Conservation (phyloP, 2,113 vertebrate species). For the Balaeniceps rex region DNA sequence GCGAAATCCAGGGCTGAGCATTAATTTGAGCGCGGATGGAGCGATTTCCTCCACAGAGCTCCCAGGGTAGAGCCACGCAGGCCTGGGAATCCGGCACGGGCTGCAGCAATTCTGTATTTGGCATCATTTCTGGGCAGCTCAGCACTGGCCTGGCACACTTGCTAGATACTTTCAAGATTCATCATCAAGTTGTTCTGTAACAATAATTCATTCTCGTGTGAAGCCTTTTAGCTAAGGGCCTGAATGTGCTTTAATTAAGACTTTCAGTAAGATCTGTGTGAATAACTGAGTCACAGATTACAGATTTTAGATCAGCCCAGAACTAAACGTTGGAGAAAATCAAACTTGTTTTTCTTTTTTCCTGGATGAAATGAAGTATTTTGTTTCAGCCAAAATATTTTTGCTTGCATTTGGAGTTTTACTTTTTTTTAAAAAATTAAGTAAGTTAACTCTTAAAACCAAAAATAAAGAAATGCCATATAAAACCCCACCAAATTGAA, state of each 20-base stretch:
- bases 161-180: conserved; percentile 9
- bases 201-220: not conserved
- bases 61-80: not conserved
- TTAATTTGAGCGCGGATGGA: not conserved
- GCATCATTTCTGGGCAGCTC: not conserved
- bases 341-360: not conserved
- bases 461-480: not conserved
- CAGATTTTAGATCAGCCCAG: not conserved
- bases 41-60: not conserved
- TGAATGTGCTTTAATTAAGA: not conserved
- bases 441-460: not conserved
- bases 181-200: conserved; percentile 18
- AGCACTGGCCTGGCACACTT: not conserved
- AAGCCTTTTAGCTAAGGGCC: not conserved
- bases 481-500: not conserved
- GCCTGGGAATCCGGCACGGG: not conserved
- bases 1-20: not conserved
- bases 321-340: not conserved
- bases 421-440: not conserved
- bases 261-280: not conserved
- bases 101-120: not conserved
- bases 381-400: not conserved
- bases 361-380: not conserved
- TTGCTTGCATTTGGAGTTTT: not conserved
- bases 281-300: not conserved